These are phyloP conservation scores for Trimorus sp. DNA, from an alignment of 2,888 invertebrate genomes.

Conservation along the genomic window DNA sequence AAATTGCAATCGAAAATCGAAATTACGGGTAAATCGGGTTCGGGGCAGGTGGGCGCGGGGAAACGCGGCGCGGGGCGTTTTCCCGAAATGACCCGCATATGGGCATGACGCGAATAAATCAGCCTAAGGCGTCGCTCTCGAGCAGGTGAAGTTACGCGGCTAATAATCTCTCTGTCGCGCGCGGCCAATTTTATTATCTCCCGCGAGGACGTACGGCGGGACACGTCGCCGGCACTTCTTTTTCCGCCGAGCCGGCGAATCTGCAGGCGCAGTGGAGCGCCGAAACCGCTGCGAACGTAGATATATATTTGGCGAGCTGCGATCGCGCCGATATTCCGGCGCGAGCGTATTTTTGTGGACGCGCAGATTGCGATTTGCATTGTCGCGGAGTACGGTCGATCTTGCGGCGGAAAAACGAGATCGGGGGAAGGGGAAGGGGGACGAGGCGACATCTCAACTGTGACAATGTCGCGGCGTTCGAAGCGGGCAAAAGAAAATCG, in stretches of 20 bases:
- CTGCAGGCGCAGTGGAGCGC: conserved; percentile 46
- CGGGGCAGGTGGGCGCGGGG: too few relatives aligned
- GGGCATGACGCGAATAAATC: conserved; percentile 50
- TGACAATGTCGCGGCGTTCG: conserved; percentile 32
- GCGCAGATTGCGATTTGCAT: conserved; percentile 55
- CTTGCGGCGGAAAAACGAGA: conserved; percentile 29
- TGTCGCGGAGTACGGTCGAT: conserved; percentile 35
- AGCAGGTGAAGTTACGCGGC: conserved; percentile 41
- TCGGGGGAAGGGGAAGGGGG: conserved; percentile 19
- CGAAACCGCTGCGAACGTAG: conserved; percentile 43
- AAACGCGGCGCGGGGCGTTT: conserved; percentile 10
- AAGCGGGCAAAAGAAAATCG: not conserved
- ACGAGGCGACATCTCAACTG: conserved; percentile 43
- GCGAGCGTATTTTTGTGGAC: conserved; percentile 45
- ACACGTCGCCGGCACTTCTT: conserved; percentile 22
- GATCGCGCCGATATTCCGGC: conserved; percentile 17
- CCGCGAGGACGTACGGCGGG: conserved; percentile 34
- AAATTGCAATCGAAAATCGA: too few relatives aligned
- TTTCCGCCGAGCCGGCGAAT: conserved; percentile 56
- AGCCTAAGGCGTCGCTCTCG: conserved; percentile 34
- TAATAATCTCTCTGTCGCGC: conserved; percentile 51
- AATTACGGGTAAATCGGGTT: too few relatives aligned
- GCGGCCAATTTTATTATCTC: conserved; percentile 56
- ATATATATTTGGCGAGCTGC: conserved; percentile 22
- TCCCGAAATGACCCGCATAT: conserved; percentile 48